These are phyloP conservation scores for Fulmarus glacialis DNA, from an alignment of 2,113 vertebrate genomes.

Conservation along the genomic window DNA sequence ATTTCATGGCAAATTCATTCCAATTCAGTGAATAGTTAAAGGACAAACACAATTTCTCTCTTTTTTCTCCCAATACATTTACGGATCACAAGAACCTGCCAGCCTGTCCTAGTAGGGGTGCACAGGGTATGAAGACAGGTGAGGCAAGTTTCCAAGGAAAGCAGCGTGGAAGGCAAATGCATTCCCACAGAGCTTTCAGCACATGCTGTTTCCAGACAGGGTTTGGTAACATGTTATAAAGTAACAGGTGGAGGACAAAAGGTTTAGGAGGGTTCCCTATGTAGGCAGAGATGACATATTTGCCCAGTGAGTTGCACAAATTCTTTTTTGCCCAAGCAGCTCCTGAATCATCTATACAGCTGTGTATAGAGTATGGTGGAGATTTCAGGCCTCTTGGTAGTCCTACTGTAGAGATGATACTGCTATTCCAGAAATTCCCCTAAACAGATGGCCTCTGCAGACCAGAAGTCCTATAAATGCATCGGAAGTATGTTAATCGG, in stretches of 20 bases:
- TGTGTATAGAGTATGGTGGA: not conserved
- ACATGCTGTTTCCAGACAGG: not conserved
- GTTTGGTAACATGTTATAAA: not conserved
- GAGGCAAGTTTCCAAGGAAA: not conserved
- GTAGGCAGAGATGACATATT: not conserved
- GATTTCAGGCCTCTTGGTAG: not conserved
- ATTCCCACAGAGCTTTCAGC: not conserved
- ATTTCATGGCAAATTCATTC: not conserved
- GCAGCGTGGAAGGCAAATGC: not conserved
- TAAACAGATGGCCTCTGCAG: conserved; percentile 47
- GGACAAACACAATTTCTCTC: not conserved
- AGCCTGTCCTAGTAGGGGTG: not conserved
- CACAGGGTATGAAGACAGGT: not conserved
- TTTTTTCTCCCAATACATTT: not conserved
- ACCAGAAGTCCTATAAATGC: conserved; percentile 51
- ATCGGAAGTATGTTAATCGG: conserved; percentile 43
- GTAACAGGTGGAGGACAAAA: not conserved
- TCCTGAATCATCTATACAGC: not conserved
- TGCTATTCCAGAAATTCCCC: conserved; percentile 42
- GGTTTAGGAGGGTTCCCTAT: not conserved
- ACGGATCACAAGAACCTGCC: not conserved
- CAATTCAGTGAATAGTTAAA: not conserved
- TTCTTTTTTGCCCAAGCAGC: not conserved
- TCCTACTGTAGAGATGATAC: conserved; percentile 1
- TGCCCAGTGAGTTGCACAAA: not conserved